Evolutionary conservation across 2,797 vertebrate species (phyloP), one percentile per base, ranked within the genome.

Genomic region (Mormyrops attenuatus): DNA sequence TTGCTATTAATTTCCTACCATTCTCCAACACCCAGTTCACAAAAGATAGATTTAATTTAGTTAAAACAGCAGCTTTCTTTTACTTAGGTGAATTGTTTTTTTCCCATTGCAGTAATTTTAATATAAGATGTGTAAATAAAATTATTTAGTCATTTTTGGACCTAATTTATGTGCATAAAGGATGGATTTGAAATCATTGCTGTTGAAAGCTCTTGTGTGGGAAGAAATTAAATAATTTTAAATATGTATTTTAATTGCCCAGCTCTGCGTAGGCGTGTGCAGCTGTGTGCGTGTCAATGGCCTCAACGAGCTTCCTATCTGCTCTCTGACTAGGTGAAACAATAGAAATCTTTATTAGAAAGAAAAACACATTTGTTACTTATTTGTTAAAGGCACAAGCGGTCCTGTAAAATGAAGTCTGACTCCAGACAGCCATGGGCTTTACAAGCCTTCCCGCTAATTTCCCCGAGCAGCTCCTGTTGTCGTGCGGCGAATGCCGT

Each of bases 391-490:
- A 90, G 88, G 88, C 89, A 91, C 86, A 88, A 90, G 90, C 84
- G 88, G 50, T 91, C 89, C 60, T 90, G 88, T 91, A 50, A 90
- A 91, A 89, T 52, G 77, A 88, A 89, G 90, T 20, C 30, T 89
- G 73, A 87, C 57, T 77, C 86, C 90, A 87, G 92, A 91, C 89
- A 88, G 80, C 89, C 90, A 92, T 63, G 63, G 22, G 87, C 47
- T 93, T 92, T 90, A 92, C 88, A 91, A 86, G 91, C 93, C 94
- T 93, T 94, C 92, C 91, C 90, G 85, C 92, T 90, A 91, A 91
- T 90, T 94, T 92, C 93, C 89, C 94, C 94, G 92, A 94, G 91
- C 92, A 91, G 92, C 63, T 89, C 89, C 93, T 90, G 92, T 91
- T 90, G 94, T 95, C 94, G 91, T 90, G 92, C 90, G 93, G 92